phyloP scores from a whole-genome alignment of 1,140 invertebrate species.

The Saccostrea glomerata region DNA sequence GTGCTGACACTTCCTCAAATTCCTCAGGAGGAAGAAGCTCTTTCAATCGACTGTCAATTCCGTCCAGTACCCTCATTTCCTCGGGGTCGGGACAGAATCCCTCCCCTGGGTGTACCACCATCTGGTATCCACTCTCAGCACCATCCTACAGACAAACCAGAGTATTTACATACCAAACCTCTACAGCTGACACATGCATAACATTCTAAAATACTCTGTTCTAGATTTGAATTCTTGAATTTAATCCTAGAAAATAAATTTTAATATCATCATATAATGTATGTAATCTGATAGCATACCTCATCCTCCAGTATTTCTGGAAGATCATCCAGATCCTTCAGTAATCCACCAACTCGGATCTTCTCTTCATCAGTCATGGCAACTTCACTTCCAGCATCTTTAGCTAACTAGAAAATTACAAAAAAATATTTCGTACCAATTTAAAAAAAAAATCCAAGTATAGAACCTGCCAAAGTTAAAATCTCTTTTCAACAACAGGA shows the following conservation, averaged over 20 bases:
- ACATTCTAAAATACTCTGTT: too few species aligned
- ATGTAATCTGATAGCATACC: not conserved
- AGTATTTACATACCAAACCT: not conserved
- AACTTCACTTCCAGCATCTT: conserved; percentile 71
- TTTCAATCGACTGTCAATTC: conserved; percentile 69
- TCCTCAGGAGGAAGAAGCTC: conserved; percentile 68
- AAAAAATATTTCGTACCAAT: not conserved
- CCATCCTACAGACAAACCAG: conserved; percentile 11
- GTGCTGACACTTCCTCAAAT: conserved; percentile 60
- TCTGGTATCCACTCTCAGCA: conserved; percentile 62
- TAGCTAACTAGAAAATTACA: conserved; percentile 68
- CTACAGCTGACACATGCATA: too few species aligned
- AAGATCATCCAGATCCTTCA: conserved; percentile 71
- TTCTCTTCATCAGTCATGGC: conserved; percentile 78
- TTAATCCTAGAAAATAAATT: too few species aligned
- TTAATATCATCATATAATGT: too few species aligned
- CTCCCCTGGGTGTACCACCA: conserved; percentile 64
- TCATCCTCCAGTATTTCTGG: conserved; percentile 65
- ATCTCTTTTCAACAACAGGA: too few species aligned
- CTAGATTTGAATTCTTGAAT: too few species aligned
- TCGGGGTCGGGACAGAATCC: conserved; percentile 66
- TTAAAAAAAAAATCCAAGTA: too few species aligned
- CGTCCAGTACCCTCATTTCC: conserved; percentile 61
- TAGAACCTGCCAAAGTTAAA: too few species aligned
- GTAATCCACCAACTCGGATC: conserved; percentile 70